Evolutionary conservation across 92 coral and sea anemone species (phyloP).

Genomic region (Palythoa grandiflora): DNA sequence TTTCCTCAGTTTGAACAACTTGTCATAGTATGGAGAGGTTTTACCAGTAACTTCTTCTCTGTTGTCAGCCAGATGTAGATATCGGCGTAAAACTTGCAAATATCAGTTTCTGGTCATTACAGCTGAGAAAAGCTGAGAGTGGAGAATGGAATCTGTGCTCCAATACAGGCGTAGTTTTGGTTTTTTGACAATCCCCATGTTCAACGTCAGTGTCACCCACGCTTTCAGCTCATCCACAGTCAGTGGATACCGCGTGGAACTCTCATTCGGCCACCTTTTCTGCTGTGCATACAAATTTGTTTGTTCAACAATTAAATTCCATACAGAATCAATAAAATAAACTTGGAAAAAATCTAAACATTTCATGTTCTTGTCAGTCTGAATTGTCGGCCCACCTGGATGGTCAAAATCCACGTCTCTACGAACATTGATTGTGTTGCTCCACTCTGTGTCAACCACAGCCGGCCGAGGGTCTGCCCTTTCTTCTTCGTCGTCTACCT

Average conservation of each 20-base stretch:
- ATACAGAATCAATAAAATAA: not conserved
- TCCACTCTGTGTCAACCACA: constrained; percentile 32
- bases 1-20: too few relatives aligned
- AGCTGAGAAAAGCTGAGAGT: constrained; percentile 35
- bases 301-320: not conserved
- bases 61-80: too few relatives aligned
- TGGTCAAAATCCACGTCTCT: constrained; percentile 43
- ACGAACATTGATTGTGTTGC: constrained; percentile 37
- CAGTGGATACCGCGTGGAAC: too few relatives aligned
- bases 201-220: too few relatives aligned
- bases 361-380: constrained; percentile 44
- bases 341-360: constrained; percentile 52
- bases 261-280: too few relatives aligned
- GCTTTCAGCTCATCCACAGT: too few relatives aligned
- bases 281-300: too few relatives aligned
- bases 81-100: too few relatives aligned
- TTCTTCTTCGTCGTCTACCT: constrained; percentile 24
- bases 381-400: constrained; percentile 42
- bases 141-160: constrained; percentile 27
- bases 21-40: too few relatives aligned
- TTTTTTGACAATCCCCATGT: too few relatives aligned
- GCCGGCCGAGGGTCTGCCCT: constrained; percentile 16
- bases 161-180: constrained; percentile 23
- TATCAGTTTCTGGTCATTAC: too few relatives aligned
- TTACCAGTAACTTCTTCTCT: too few relatives aligned